phyloP scores from a whole-genome alignment of 2,797 vertebrate species.

The Saguinus oedipus region DNA sequence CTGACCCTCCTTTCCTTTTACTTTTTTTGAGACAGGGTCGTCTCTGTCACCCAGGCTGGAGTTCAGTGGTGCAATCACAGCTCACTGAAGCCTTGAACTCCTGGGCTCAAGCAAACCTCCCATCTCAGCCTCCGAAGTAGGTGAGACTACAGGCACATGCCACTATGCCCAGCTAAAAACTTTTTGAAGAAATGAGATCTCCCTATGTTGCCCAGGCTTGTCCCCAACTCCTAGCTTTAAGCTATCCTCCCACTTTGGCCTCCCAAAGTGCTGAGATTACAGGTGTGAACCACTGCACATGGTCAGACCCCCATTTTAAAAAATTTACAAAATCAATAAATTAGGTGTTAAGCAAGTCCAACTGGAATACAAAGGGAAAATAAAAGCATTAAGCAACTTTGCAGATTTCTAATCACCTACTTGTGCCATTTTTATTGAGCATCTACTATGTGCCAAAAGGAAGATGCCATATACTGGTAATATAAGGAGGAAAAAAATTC shows the following conservation, averaged over 20 bases:
- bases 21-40: background rate
- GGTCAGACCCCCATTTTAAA: background rate
- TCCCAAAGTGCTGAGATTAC: background rate
- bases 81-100: background rate
- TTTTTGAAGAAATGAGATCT: background rate
- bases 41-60: background rate
- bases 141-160: background rate
- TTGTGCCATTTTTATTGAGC: background rate
- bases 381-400: background rate
- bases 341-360: slow-evolving; percentile 7
- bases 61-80: background rate
- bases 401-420: background rate
- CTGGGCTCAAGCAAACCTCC: background rate
- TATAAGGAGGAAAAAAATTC: background rate
- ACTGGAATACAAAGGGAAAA: background rate
- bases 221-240: background rate
- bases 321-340: slow-evolving; percentile 12
- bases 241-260: background rate
- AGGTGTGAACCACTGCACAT: background rate
- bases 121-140: background rate
- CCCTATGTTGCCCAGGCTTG: background rate
- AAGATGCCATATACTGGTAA: background rate
- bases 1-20: background rate
- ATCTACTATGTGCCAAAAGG: background rate
- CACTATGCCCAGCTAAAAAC: background rate